Percentiles rank a stretch among this genome's conserved stretches.
Conservation (phyloP, 2,888 invertebrate species). For the Pseudococcus jackbeardsleyi region DNA sequence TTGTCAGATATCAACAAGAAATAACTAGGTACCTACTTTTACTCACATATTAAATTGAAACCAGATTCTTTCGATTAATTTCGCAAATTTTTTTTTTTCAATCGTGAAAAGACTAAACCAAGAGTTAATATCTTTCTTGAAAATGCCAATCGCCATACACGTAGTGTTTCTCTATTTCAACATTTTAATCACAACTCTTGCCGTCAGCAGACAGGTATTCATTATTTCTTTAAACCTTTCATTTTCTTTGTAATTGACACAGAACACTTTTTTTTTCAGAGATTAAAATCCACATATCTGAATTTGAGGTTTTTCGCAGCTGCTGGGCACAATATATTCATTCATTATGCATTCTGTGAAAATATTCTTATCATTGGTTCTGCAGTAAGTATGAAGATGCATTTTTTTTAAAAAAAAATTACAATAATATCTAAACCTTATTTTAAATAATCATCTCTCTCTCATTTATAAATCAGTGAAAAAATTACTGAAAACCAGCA, state of each 20-base stretch:
- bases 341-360: neutral
- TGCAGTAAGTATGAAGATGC: neutral
- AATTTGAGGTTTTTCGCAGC: neutral
- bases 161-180: neutral
- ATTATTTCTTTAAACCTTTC: neutral
- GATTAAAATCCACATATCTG: neutral
- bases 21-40: neutral
- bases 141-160: neutral
- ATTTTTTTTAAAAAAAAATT: too few relatives aligned
- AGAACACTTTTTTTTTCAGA: neutral
- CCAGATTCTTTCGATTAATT: neutral
- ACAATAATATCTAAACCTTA: too few relatives aligned
- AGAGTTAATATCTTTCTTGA: neutral
- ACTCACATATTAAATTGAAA: neutral
- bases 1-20: neutral
- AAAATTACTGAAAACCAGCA: too few relatives aligned
- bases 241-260: too few relatives aligned
- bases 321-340: neutral
- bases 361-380: neutral
- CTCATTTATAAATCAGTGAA: too few relatives aligned
- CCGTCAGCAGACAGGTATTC: neutral
- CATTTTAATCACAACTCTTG: neutral
- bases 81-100: neutral
- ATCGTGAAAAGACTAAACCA: neutral
- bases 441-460: too few relatives aligned